These are phyloP conservation scores for Myotis daubentonii DNA, from an alignment of 2,797 vertebrate species.

Conservation along the genomic window DNA sequence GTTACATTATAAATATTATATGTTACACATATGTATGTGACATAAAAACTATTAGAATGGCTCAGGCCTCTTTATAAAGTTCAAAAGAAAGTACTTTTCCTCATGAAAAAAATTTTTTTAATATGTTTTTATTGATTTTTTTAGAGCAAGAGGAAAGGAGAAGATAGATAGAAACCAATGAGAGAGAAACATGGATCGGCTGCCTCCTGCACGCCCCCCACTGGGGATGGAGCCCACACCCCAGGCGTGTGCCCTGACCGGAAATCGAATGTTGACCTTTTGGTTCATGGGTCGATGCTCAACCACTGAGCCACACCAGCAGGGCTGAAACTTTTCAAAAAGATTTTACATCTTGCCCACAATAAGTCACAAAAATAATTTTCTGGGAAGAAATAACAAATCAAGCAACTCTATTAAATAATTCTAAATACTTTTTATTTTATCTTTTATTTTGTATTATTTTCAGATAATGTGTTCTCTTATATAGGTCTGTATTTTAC, in stretches of 20 bases:
- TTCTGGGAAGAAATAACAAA: constrained; percentile 12
- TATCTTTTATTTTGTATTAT: constrained; percentile 45
- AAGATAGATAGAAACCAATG: no score
- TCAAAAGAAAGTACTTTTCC: neutral
- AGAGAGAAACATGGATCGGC: no score
- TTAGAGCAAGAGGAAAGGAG: no score
- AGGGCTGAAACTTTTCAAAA: neutral
- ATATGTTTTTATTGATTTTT: no score
- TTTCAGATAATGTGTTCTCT: constrained; percentile 51
- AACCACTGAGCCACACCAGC: no score
- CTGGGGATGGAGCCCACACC: no score
- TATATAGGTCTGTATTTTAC: neutral
- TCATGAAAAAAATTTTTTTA: neutral
- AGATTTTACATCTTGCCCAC: neutral
- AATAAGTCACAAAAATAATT: neutral
- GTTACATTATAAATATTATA: neutral
- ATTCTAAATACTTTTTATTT: constrained; percentile 11
- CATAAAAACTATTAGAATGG: neutral
- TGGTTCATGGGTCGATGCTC: no score
- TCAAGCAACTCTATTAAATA: neutral
- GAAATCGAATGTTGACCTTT: no score
- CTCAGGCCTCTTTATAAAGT: neutral
- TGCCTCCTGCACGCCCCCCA: no score
- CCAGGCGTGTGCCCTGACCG: no score
- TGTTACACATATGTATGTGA: neutral